Evolutionary conservation across 2,797 vertebrate genomes (phyloP), one percentile per base, ranked within the genome.

Genomic region (Alcedo quadribrachys): DNA sequence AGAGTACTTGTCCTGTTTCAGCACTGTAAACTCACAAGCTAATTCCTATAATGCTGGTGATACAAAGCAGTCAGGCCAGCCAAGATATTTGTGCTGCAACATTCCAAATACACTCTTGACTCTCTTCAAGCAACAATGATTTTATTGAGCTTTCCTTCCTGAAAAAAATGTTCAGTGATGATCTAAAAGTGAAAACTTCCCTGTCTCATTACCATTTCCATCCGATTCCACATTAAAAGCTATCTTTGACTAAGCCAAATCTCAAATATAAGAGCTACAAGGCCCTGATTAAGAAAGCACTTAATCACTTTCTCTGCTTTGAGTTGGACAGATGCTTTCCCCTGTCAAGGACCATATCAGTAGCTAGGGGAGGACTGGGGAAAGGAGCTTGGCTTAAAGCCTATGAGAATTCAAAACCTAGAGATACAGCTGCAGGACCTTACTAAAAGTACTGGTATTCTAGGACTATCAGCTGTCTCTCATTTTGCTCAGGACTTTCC

Each of bases 211-310:
- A 93, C 15, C 58, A 45, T 95, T 94, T 95, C 27, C 62, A 92
- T 89, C 86, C 69, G 90, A 48, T 85, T 88, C 66, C 40, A 78
- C 71, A 62, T 55, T 33, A 92, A 95, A 89, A 87, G 9, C 50
- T 48, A 25, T 15, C 62, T 95, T 85, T 92, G 71, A 66, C 75
- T 87, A 75, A 82, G 76, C 66, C 76, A 93, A 69, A 51, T 93
- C 33, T 78, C 75, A 94, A 85, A 87, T 73, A 60, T 12, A 78
- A 94, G 75, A 92, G 73, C 51, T 87, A 82, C 73, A 94, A 89
- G 88, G 78, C 55, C 84, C 48, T 90, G 86, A 94, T 94, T 95
- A 93, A 89, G 90, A 94, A 96, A 85, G 48, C 84, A 89, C 71
- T 95, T 90, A 94, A 94, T 93, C 86, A 82, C 35, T 85, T 90